Base-by-base conservation (phyloP, 1,140 invertebrate genomes). In the Alviniconcha marisindica region DNA sequence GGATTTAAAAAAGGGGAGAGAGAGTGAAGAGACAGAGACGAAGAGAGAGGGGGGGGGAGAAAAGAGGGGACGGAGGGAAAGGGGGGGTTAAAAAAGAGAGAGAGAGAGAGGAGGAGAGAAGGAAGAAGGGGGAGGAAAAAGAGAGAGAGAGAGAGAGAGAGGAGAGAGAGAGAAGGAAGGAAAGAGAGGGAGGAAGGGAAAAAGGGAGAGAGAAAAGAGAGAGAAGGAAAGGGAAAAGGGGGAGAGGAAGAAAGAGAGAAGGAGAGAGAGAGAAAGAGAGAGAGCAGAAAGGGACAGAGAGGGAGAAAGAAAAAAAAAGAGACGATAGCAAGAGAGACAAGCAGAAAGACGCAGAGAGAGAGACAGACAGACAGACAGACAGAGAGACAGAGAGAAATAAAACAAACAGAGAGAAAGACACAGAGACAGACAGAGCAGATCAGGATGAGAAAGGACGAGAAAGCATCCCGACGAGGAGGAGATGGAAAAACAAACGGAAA, bases 1-100 rank as follows among this genome's bases (percentile, higher is more conserved):
- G 15, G 40, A 38, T 10, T 10, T 7, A 77, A 40, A 77, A 33
- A 54, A 56, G 1, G 7, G 2, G 48, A 79, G 48, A 71, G n/a
- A n/a, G 66, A 71, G n/a, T 14, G 66, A 38, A 38, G 66, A 71
- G 66, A 71, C 7, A 71, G n/a, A n/a, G n/a, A n/a, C n/a, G n/a
- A n/a, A 71, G 77, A 60, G 1, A 51, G 33, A 54, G 48, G 3
- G 48, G 28, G 28, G 28, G n/a, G 33, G 36, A 51, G 77, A 79
- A 51, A 51, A 36, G 36, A 56, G 33, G 42, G 51, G 15, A 51
- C 44, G 28, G 54, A 56, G 28, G 48, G n/a, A n/a, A 54, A 56
- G 36, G 48, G n/a, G 5, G 40, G 36, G 28, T 5, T 21, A 54
- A 54, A 28, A 54, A 28, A 66, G 15, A 36, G 1, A 60, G 14